Conservation (phyloP, 2,113 vertebrate species). For the Nibea coibor region DNA sequence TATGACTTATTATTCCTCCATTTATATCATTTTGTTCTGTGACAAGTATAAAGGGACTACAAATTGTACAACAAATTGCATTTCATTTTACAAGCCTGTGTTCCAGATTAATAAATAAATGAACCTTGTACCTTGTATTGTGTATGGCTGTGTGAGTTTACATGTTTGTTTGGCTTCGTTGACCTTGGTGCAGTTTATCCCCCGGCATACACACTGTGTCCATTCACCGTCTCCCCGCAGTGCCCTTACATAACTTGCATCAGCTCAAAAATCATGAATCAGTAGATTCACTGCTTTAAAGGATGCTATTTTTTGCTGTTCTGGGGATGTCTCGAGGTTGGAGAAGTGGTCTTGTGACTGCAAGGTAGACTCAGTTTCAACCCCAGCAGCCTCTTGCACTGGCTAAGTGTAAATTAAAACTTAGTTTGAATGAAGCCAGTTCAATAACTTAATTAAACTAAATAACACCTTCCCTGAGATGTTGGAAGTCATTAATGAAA, state of each 20-base stretch:
- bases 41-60: neutral
- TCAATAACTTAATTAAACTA: neutral
- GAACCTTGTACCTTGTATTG: neutral
- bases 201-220: constrained; percentile 32
- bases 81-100: neutral
- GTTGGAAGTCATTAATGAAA: neutral
- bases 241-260: constrained; percentile 29
- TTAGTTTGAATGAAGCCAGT: neutral
- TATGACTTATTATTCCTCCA: no score
- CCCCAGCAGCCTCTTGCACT: neutral
- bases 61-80: neutral
- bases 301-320: neutral
- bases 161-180: constrained; percentile 21
- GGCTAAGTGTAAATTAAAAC: neutral
- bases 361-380: neutral
- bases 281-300: constrained; percentile 37
- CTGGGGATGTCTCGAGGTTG: neutral
- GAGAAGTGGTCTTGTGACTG: neutral
- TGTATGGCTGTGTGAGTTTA: constrained; percentile 6
- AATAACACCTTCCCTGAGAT: neutral
- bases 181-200: constrained; percentile 4
- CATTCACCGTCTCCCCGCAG: constrained; percentile 31
- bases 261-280: constrained; percentile 41
- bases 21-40: neutral
- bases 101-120: neutral